Base-by-base conservation (phyloP, 2,797 vertebrate species). In the Avahi laniger region DNA sequence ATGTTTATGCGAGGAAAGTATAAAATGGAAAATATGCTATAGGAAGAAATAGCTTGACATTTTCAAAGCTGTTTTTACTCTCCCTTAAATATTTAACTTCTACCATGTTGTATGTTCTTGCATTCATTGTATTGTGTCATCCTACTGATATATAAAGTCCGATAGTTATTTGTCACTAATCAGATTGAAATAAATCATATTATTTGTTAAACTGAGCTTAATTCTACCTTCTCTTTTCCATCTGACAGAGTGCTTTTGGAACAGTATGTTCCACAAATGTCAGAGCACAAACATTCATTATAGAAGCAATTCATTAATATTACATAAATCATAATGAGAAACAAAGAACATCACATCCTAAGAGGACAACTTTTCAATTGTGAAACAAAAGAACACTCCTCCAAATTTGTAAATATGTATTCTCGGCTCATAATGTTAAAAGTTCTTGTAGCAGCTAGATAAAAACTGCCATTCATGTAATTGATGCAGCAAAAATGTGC, bases 221-320 rank as follows among this genome's bases (percentile, higher is more conserved):
- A 96, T 97, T 94, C 4, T 96, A 11, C 67, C 80, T 20, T 94
- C 69, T 79, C 2, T 97, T 95, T 94, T 83, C 84, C 10, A n/a
- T 85, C 95, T 92, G 41, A 87, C 80, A 46, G 28, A 95, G 82
- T 38, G 20, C 43, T 97, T 98, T 97, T 94, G 97, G 95, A 97
- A 97, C 63, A 97, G 17, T 87, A 95, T 95, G 81, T 96, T 78
- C 67, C 87, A 96, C 96, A 97, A 97, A 97, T 97, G 94, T 97
- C 93, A 97, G 61, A 87, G 61, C 95, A 97, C 96, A 97, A 97
- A 92, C 94, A 97, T 92, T 96, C 54, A 69, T 98, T 96, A 91
- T 92, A 91, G 57, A 97, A 91, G 79, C 54, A 46, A 65, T 97
- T 98, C 79, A 93, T 97, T 94, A 98, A 97, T 97, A 96, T 97